phyloP scores from a whole-genome alignment of 2,797 vertebrate genomes.

The Podarcis lilfordi region DNA sequence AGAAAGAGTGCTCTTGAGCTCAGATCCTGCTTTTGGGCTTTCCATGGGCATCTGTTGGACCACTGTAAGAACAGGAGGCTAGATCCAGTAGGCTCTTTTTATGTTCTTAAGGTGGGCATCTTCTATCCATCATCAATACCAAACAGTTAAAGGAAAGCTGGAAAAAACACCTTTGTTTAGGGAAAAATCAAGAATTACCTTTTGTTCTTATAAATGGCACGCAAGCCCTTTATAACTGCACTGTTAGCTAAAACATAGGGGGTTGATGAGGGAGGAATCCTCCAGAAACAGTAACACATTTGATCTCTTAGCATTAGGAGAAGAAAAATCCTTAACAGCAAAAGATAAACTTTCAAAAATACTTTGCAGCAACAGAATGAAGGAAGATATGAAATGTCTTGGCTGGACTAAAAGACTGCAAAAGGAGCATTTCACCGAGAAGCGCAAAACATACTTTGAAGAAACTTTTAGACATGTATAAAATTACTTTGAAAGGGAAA shows the following conservation, averaged over 20 bases:
- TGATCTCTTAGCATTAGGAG: conserved; percentile 57
- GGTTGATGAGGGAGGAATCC: too few relatives aligned
- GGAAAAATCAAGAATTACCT: background rate
- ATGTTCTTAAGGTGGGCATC: too few relatives aligned
- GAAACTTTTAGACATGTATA: conserved; percentile 75
- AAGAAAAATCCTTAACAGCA: conserved; percentile 58
- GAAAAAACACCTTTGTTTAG: background rate
- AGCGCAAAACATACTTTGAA: conserved; percentile 77
- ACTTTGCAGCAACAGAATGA: conserved; percentile 37
- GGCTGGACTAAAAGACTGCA: conserved; percentile 63
- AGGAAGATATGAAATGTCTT: conserved; percentile 65
- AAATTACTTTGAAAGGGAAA: conserved; percentile 74
- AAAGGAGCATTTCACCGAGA: conserved; percentile 68
- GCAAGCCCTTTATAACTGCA: background rate
- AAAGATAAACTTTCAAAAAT: conserved; percentile 42
- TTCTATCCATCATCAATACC: too few relatives aligned
- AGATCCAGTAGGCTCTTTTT: too few relatives aligned
- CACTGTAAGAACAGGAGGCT: too few relatives aligned
- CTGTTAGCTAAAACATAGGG: background rate
- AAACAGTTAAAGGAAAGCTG: too few relatives aligned
- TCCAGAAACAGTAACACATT: conserved; percentile 68
- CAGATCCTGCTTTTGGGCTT: too few relatives aligned
- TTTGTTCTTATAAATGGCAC: background rate
- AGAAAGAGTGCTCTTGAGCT: too few relatives aligned
- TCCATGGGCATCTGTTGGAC: too few relatives aligned